Evolutionary conservation across 2,113 vertebrate species (phyloP).

Genomic region (Mormoops blainvillei): DNA sequence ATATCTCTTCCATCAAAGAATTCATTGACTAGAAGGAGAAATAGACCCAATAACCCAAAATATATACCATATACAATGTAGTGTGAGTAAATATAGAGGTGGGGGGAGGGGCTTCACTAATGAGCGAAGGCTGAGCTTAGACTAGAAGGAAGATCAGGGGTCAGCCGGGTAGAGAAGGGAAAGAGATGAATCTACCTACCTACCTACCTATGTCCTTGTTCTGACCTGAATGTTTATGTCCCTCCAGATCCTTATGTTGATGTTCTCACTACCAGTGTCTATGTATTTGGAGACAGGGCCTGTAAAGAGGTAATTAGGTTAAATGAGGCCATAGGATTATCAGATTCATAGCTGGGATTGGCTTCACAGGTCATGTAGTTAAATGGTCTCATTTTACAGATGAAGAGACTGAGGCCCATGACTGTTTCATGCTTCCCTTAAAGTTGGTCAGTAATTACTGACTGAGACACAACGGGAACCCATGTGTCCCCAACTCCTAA

Average conservation of each 20-base stretch:
- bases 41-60: background rate
- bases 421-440: background rate
- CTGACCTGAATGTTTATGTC: background rate
- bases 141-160: background rate
- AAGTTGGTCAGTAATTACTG: background rate
- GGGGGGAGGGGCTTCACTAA: background rate
- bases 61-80: background rate
- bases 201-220: background rate
- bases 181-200: background rate
- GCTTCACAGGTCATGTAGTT: background rate
- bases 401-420: background rate
- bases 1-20: background rate
- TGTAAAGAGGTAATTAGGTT: background rate
- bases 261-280: background rate
- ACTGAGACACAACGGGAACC: background rate
- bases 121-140: background rate
- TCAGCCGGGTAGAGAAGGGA: background rate
- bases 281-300: background rate
- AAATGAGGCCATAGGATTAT: background rate
- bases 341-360: background rate
- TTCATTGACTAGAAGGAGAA: background rate
- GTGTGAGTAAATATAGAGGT: background rate
- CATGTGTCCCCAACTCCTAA: background rate
- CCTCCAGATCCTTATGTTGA: background rate
- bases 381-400: slow-evolving; percentile 28